Percentiles rank a stretch among this genome's conserved stretches.
Evolutionary conservation across 1,140 invertebrate species (phyloP).

Genomic region (Drosophila melanica): DNA sequence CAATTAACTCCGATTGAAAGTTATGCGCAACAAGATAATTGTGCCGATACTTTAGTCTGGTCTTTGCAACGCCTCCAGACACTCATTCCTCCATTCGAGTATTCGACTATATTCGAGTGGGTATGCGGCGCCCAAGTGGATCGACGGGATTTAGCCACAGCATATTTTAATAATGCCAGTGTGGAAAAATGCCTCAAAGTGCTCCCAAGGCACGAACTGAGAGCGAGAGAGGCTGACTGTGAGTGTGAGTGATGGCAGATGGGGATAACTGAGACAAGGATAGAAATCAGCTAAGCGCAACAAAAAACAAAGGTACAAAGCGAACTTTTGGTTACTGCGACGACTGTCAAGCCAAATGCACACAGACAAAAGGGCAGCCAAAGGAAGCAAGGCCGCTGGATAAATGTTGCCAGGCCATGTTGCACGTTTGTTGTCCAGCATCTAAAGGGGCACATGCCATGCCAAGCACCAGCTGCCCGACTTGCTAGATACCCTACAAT

Average conservation of each 20-base stretch:
- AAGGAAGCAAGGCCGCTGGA: constrained; percentile 27
- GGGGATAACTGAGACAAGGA: constrained; percentile 22
- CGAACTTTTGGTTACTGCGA: constrained; percentile 66
- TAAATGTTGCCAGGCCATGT: constrained; percentile 43
- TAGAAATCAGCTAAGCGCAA: constrained; percentile 51
- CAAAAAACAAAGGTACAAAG: constrained; percentile 70
- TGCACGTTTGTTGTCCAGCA: constrained; percentile 44
- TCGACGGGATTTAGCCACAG: constrained; percentile 31
- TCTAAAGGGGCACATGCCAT: background rate
- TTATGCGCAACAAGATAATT: constrained; percentile 65
- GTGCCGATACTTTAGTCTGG: constrained; percentile 50
- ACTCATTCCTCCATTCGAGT: background rate
- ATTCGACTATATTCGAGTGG: no score
- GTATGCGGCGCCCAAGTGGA: constrained; percentile 19
- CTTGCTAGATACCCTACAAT: background rate
- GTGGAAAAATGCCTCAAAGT: constrained; percentile 45
- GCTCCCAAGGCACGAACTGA: constrained; percentile 12
- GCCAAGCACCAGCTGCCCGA: constrained; percentile 4
- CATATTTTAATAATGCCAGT: constrained; percentile 67
- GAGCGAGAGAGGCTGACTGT: background rate
- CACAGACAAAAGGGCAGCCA: constrained; percentile 59
- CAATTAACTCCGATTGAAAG: constrained; percentile 79
- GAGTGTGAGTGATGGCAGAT: background rate
- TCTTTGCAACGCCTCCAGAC: constrained; percentile 28
- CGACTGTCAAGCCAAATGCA: constrained; percentile 76